Percentiles rank a stretch among this genome's conserved stretches.
These are phyloP conservation scores for Choloepus didactylus DNA, from an alignment of 2,797 vertebrate species.

Conservation along the genomic window DNA sequence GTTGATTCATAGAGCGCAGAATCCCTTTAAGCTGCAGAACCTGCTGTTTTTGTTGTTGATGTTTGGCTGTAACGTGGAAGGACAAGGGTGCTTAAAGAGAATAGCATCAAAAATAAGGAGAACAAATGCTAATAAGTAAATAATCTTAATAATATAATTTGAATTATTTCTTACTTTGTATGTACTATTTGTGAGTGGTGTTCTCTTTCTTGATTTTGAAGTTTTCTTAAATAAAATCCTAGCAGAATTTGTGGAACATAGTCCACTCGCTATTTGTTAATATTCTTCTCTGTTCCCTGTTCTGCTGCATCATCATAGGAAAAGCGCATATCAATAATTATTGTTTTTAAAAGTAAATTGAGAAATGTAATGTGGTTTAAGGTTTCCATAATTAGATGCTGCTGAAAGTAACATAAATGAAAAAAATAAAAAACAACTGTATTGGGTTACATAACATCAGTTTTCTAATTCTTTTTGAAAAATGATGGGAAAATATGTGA, in stretches of 20 bases:
- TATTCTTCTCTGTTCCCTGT: constrained; percentile 5
- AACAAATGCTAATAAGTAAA: neutral
- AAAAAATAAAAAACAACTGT: neutral
- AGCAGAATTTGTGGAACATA: neutral
- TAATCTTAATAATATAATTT: neutral
- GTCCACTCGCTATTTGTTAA: neutral
- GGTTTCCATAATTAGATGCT: neutral
- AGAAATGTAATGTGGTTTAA: neutral
- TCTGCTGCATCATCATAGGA: neutral
- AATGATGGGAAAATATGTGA: neutral
- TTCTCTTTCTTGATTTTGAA: constrained; percentile 23
- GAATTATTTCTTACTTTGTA: neutral
- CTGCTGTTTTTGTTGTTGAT: constrained; percentile 4
- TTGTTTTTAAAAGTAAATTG: neutral
- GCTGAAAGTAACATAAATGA: neutral
- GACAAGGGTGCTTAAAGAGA: neutral
- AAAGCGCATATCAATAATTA: constrained; percentile 4
- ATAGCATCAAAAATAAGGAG: neutral
- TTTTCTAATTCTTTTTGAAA: constrained; percentile 5
- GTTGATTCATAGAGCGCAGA: neutral
- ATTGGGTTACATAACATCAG: neutral
- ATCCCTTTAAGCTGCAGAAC: neutral
- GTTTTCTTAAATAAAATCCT: constrained; percentile 16
- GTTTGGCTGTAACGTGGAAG: neutral
- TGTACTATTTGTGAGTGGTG: neutral